phyloP scores from a whole-genome alignment of 1,140 invertebrate genomes.

The Trichonephila clavipes region DNA sequence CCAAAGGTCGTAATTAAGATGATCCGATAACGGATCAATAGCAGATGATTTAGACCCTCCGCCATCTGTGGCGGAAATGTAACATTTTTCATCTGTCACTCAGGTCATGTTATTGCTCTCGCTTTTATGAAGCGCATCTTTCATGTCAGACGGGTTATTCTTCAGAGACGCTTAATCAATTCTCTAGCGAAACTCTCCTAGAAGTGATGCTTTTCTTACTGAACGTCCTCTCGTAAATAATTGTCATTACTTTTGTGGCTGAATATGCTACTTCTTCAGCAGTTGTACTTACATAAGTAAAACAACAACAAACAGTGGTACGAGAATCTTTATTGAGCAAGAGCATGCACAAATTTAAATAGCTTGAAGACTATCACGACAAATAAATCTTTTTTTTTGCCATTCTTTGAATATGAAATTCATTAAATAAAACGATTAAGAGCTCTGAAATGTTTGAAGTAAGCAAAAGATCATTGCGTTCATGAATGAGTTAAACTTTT shows the following conservation, averaged over 20 bases:
- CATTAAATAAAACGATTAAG: too few species aligned
- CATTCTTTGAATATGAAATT: too few species aligned
- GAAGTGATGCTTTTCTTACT: not conserved
- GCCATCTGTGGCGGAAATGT: conserved; percentile 70
- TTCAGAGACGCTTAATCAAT: conserved; percentile 37
- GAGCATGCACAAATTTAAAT: too few species aligned
- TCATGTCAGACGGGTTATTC: conserved; percentile 27
- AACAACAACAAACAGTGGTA: too few species aligned
- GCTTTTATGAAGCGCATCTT: conserved; percentile 68
- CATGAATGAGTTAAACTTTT: too few species aligned
- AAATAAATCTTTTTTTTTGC: too few species aligned
- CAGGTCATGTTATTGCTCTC: conserved; percentile 21
- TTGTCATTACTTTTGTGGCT: not conserved
- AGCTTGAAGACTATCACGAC: too few species aligned
- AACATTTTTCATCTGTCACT: conserved; percentile 72
- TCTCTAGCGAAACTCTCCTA: not conserved
- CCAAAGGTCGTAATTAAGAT: conserved; percentile 40
- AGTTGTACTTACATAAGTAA: too few species aligned
- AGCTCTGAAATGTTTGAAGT: too few species aligned
- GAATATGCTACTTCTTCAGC: too few species aligned
- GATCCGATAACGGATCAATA: conserved; percentile 7
- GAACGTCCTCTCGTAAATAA: not conserved
- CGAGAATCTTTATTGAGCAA: too few species aligned
- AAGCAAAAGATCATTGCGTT: too few species aligned
- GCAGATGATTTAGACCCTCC: conserved; percentile 51